phyloP scores from a whole-genome alignment of 2,888 invertebrate species.

The Dascillus cervinus region DNA sequence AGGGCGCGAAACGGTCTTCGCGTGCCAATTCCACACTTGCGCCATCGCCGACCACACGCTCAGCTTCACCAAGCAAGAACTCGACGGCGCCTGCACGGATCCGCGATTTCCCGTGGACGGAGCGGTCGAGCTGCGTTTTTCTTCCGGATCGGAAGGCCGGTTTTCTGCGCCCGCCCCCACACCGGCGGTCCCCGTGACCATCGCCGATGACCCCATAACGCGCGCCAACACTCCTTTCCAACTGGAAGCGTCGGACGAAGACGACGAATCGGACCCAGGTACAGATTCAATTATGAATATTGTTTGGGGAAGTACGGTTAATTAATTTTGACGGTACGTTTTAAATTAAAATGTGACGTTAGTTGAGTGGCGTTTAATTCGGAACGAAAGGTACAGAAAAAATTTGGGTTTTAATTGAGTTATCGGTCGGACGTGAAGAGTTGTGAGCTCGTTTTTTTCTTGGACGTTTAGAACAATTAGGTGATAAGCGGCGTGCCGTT shows the following conservation, averaged over 20 bases:
- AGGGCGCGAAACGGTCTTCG: slow-evolving; percentile 67
- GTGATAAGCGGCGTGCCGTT: no score
- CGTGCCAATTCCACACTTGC: slow-evolving; percentile 91
- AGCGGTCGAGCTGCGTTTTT: slow-evolving; percentile 77
- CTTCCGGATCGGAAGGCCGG: slow-evolving; percentile 48
- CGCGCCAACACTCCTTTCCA: slow-evolving; percentile 74
- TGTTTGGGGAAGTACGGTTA: no score
- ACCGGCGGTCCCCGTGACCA: slow-evolving; percentile 61
- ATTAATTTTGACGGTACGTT: no score
- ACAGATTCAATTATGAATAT: no score
- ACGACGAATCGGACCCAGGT: slow-evolving; percentile 41
- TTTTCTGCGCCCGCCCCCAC: slow-evolving; percentile 61
- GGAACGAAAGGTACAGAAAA: no score
- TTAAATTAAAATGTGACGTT: no score
- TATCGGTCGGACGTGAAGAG: no score
- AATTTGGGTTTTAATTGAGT: no score
- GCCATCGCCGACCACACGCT: slow-evolving; percentile 80
- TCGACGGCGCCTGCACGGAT: slow-evolving; percentile 77
- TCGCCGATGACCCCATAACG: slow-evolving; percentile 64
- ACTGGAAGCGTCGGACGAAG: slow-evolving; percentile 42
- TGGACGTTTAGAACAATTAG: no score
- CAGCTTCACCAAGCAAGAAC: slow-evolving; percentile 76
- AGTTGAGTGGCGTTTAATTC: no score
- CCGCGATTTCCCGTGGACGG: slow-evolving; percentile 75
- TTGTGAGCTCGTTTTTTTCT: no score